Conservation (phyloP, 1,140 invertebrate genomes). For the Dryas iulia region DNA sequence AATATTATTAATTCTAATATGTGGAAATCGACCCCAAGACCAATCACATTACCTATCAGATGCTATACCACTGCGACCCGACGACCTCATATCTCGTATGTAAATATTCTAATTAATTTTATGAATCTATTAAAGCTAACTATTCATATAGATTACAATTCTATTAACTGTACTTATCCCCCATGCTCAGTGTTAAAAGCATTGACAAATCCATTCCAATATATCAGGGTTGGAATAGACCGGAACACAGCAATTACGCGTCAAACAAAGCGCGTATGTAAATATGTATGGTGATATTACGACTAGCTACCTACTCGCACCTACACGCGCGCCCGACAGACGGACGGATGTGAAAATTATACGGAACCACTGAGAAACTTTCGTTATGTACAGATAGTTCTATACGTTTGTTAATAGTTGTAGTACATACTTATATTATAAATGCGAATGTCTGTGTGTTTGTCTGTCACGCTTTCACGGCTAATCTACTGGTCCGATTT, state of each 20-base stretch:
- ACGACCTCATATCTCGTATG: no score
- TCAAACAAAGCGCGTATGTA: conserved; percentile 74
- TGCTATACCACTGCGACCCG: no score
- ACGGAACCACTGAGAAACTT: conserved; percentile 47
- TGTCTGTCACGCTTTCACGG: no score
- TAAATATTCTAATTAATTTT: not conserved
- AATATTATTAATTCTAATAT: no score
- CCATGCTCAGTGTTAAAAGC: conserved; percentile 32
- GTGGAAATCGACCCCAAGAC: no score
- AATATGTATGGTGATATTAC: conserved; percentile 54
- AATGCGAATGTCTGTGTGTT: no score
- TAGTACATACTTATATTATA: no score
- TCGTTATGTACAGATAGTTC: no score
- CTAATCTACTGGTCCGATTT: no score
- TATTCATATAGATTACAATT: not conserved
- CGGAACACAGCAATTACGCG: conserved; percentile 61
- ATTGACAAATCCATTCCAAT: conserved; percentile 61
- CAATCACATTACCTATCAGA: no score
- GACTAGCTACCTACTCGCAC: not conserved
- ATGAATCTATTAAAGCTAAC: not conserved
- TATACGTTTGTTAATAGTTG: no score
- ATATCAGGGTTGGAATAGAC: conserved; percentile 46
- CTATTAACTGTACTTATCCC: not conserved
- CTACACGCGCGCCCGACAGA: conserved; percentile 41
- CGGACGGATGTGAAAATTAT: conserved; percentile 77